Conservation (phyloP, 2,888 invertebrate genomes). For the Stenodema calcarata region DNA sequence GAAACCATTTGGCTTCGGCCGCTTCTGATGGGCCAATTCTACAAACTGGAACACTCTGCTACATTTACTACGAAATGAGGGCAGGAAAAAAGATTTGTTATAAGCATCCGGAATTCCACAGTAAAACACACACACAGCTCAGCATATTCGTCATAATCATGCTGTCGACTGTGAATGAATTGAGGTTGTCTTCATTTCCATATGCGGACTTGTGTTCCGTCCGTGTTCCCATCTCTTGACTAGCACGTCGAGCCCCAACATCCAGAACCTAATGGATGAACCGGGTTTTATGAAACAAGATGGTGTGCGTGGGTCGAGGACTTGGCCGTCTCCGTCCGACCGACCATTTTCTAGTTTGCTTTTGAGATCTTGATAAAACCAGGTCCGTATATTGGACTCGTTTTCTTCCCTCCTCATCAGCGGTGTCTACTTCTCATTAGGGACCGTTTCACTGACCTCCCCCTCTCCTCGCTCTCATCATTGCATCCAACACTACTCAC, state of each 20-base stretch:
- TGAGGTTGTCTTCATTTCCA: background rate
- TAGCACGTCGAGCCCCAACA: background rate
- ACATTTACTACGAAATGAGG: too few species aligned
- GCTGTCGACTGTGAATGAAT: too few species aligned
- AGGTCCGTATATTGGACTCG: slow-evolving; percentile 16
- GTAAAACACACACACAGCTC: too few species aligned
- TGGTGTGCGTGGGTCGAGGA: slow-evolving; percentile 10
- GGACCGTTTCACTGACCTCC: background rate
- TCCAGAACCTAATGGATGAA: background rate
- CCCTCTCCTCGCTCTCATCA: background rate
- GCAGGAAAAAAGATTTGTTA: too few species aligned
- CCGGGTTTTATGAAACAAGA: background rate
- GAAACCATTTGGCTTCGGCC: too few species aligned
- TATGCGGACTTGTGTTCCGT: background rate
- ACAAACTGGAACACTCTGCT: too few species aligned
- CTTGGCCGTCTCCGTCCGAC: background rate
- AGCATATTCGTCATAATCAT: too few species aligned
- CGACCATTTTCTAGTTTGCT: slow-evolving; percentile 15
- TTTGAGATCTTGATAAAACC: slow-evolving; percentile 33
- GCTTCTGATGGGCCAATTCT: too few species aligned
- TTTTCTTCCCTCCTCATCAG: background rate
- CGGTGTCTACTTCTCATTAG: slow-evolving; percentile 19
- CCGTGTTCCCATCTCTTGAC: background rate
- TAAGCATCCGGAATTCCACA: too few species aligned
- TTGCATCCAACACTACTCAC: background rate